Percentiles rank a stretch among this genome's conserved stretches.
Evolutionary conservation across 2,113 vertebrate species (phyloP).

Genomic region (Caracal caracal): DNA sequence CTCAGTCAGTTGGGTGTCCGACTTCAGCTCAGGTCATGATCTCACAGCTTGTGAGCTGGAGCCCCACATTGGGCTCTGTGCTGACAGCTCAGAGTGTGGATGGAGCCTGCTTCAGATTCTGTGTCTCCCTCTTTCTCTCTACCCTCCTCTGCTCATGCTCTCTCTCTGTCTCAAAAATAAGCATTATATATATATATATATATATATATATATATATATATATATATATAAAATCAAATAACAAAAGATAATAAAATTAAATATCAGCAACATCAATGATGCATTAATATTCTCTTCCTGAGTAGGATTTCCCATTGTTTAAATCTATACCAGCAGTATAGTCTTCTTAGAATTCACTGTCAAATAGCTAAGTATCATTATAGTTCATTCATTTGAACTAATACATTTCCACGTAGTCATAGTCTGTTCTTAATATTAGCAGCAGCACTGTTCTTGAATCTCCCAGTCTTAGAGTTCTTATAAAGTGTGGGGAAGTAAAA

Average conservation of each 20-base stretch:
- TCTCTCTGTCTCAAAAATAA: too few relatives aligned
- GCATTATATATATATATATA: too few relatives aligned
- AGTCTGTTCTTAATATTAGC: background rate
- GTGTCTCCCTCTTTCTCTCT: too few relatives aligned
- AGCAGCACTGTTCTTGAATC: background rate
- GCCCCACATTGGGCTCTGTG: too few relatives aligned
- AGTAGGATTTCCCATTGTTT: background rate
- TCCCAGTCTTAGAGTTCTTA: background rate
- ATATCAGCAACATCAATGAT: background rate
- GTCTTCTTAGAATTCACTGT: background rate
- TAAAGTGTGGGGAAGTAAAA: background rate
- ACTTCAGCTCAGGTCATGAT: too few relatives aligned
- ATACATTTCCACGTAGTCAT: background rate
- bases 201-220: too few relatives aligned
- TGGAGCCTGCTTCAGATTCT: too few relatives aligned
- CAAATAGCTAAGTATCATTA: background rate
- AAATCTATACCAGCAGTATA: background rate
- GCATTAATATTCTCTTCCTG: background rate
- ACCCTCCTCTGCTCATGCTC: too few relatives aligned
- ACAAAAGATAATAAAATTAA: background rate
- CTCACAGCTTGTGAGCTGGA: too few relatives aligned
- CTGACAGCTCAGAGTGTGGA: too few relatives aligned
- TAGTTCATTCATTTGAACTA: background rate
- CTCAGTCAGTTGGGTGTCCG: too few relatives aligned
- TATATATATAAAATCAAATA: too few relatives aligned